Base-by-base conservation (phyloP, 2,113 vertebrate species). In the Tachycineta bicolor region DNA sequence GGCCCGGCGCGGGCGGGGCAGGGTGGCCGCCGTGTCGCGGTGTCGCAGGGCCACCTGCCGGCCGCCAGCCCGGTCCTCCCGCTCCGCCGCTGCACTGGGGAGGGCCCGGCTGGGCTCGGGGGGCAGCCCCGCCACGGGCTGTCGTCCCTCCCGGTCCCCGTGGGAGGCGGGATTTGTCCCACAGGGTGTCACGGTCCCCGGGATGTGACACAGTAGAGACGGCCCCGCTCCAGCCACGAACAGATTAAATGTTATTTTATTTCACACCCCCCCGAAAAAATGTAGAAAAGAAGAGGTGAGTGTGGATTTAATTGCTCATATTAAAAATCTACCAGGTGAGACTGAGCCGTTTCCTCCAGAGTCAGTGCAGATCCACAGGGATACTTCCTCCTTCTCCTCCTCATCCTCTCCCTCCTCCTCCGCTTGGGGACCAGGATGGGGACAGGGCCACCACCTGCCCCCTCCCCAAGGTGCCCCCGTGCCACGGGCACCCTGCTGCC, bases 251-350 rank as follows among this genome's bases (percentile, higher is more conserved):
- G 98, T 98, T 92, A 95, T 98, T 99, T 99, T 99, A 99, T 99
- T 98, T 98, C 98, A 98, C 98, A 98, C 98, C 62, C 41, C 12
- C 19, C 31, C 15, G 14, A 52, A 63, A 98, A 98, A 98, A 99
- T 98, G 98, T 98, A 98, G 98, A 98, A 99, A 99, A 99, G 98
- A 99, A 99, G 98, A 98, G 98, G 98, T 98, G 98, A 98, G 98
- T 98, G 98, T 98, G 98, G 92, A 55, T 97, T 97, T 95, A 93
- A 92, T 97, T 96, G 91, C 93, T 97, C 67, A 75, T 96, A 97
- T 98, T 98, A 98, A 93, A 98, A 97, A 97, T 96, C 97, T 98
- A 96, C 98, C 96, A 95, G 97, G 97, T 97, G 97, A 96, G 97
- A 97, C 98, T 81, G 98, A 97, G 85, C 98, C 95, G 69, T 98